Percentiles rank a stretch among this genome's conserved stretches.
Evolutionary conservation across 2,888 invertebrate species (phyloP).

Genomic region (Pollenia amentaria): DNA sequence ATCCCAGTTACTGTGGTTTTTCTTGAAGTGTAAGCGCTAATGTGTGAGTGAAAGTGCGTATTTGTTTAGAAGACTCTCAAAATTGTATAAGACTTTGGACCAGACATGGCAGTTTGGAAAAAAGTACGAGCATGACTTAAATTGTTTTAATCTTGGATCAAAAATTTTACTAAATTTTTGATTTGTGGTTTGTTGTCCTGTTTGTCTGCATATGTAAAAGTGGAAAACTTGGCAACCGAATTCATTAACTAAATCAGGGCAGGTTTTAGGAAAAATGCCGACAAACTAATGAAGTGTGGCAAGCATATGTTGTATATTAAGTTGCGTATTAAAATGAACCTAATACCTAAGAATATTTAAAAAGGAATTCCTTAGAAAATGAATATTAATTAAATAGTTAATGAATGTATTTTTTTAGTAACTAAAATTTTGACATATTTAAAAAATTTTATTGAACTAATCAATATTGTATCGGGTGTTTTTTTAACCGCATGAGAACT

Average conservation of each 20-base stretch:
- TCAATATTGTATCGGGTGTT: no score
- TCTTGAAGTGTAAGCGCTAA: background rate
- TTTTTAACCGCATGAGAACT: no score
- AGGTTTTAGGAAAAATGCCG: constrained; percentile 22
- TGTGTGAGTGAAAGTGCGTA: background rate
- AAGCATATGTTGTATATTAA: constrained; percentile 6
- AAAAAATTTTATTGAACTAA: no score
- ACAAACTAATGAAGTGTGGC: constrained; percentile 14
- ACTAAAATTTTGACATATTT: no score
- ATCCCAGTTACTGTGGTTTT: constrained; percentile 1
- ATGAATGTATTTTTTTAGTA: no score
- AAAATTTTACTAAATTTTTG: constrained; percentile 22
- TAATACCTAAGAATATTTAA: no score
- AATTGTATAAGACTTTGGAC: background rate
- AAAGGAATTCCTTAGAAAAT: no score
- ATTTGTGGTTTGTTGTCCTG: constrained; percentile 54
- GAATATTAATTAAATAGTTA: no score
- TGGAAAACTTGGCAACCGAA: constrained; percentile 2
- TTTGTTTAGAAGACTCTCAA: background rate
- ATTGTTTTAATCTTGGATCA: constrained; percentile 35
- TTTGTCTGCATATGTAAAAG: background rate
- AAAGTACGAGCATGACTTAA: background rate
- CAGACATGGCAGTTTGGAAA: background rate
- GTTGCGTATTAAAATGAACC: no score
- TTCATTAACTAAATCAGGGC: constrained; percentile 37